Percentiles rank a stretch among this genome's conserved stretches.
Evolutionary conservation across 2,797 vertebrate species (phyloP).

Genomic region (Falco cherrug): DNA sequence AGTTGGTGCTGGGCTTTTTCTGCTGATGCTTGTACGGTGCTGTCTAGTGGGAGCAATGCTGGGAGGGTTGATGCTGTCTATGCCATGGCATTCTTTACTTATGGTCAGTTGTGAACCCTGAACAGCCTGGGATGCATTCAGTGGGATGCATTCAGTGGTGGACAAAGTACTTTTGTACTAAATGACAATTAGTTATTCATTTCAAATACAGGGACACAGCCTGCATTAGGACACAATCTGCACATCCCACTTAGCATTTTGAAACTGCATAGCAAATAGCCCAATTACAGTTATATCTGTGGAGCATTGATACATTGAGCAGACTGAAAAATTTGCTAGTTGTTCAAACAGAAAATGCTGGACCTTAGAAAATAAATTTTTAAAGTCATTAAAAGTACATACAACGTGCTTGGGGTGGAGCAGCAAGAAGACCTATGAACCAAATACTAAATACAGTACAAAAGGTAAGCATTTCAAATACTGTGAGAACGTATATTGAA

Average conservation of each 20-base stretch:
- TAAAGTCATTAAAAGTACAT: background rate
- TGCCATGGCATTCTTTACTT: background rate
- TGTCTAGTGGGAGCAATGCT: background rate
- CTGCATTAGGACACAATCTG: background rate
- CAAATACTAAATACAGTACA: background rate
- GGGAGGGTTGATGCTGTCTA: background rate
- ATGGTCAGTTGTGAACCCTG: background rate
- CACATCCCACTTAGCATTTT: background rate
- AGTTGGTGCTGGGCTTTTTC: background rate
- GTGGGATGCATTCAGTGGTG: background rate
- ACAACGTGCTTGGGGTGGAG: rapidly evolving
- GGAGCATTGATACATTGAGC: background rate
- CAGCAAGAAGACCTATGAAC: background rate
- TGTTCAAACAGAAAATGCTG: background rate
- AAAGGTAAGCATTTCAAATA: background rate
- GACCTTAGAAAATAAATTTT: background rate
- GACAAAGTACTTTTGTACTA: background rate
- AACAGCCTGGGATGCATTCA: background rate
- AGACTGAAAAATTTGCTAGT: background rate
- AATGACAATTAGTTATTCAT: background rate
- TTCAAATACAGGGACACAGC: background rate
- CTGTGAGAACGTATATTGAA: background rate
- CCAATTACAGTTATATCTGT: background rate
- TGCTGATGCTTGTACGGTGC: background rate
- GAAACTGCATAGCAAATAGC: background rate